Percentiles rank a stretch among this genome's conserved stretches.
These are phyloP conservation scores for Beris morrisii DNA, from an alignment of 2,888 invertebrate species.

Conservation along the genomic window DNA sequence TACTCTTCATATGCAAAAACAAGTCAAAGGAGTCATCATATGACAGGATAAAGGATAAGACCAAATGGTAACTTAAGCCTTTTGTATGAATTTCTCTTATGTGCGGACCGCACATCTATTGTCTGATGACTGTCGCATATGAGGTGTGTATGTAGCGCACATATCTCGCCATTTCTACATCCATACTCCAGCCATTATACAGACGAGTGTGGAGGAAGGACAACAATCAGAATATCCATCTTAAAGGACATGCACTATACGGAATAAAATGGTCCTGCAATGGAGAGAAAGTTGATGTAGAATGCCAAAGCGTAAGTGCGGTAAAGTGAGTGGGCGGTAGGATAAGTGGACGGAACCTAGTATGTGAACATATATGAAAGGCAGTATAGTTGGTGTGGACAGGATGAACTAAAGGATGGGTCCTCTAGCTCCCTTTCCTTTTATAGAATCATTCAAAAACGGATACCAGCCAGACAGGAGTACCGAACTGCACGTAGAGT, in stretches of 20 bases:
- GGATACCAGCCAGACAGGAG: slow-evolving; percentile 37
- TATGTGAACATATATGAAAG: slow-evolving; percentile 11
- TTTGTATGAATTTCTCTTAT: slow-evolving; percentile 32
- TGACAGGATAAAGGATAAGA: slow-evolving; percentile 28
- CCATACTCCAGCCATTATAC: background rate
- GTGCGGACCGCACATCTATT: slow-evolving; percentile 14
- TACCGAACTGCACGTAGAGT: slow-evolving; percentile 5
- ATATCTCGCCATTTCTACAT: background rate
- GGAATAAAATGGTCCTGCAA: slow-evolving; percentile 23
- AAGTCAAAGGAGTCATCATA: background rate
- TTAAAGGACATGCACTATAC: slow-evolving; percentile 36
- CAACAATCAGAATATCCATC: slow-evolving; percentile 39
- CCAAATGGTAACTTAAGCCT: slow-evolving; percentile 54
- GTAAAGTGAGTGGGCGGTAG: slow-evolving; percentile 21
- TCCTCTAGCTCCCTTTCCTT: slow-evolving; percentile 31
- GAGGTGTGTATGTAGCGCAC: slow-evolving; percentile 16
- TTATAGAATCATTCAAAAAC: slow-evolving; percentile 39
- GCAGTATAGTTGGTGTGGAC: slow-evolving; percentile 15
- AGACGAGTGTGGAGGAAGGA: slow-evolving; percentile 33
- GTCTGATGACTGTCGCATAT: slow-evolving; percentile 1
- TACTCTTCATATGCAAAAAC: no score
- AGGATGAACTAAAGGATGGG: slow-evolving; percentile 12
- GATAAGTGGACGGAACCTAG: slow-evolving; percentile 21
- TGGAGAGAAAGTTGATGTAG: slow-evolving; percentile 19
- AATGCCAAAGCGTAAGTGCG: slow-evolving; percentile 16